Percentiles rank a stretch among this genome's conserved stretches.
Evolutionary conservation across 64 coral and sea anemone genomes (phyloP).

Genomic region (Anthopleura sola): DNA sequence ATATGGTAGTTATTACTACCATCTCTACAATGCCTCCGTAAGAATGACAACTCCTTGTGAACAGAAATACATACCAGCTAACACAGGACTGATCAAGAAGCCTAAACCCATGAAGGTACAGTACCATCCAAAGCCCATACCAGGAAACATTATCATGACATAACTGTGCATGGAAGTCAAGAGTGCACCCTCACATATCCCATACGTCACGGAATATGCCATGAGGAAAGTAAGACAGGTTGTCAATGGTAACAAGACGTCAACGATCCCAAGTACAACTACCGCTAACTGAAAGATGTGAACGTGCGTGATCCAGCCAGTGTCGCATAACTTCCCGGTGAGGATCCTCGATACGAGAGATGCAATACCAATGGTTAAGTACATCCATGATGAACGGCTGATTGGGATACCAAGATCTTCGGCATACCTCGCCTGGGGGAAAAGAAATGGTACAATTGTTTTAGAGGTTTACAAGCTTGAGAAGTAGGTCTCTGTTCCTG

Average conservation of each 20-base stretch:
- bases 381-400: slow-evolving; percentile 13
- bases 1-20: no score
- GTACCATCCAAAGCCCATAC: slow-evolving; percentile 5
- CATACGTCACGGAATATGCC: not conserved
- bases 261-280: not conserved
- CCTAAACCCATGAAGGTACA: not conserved
- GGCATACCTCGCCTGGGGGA: not conserved
- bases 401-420: slow-evolving; percentile 4
- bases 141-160: not conserved
- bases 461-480: no score
- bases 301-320: not conserved
- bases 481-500: no score
- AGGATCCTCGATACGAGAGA: slow-evolving; percentile 13
- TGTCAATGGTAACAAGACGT: not conserved
- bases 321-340: not conserved
- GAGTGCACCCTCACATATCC: not conserved
- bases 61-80: not conserved
- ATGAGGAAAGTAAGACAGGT: not conserved
- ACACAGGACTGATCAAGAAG: not conserved
- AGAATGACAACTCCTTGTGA: no score
- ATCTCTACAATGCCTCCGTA: no score
- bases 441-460: no score
- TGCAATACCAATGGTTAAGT: not conserved
- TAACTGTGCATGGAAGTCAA: not conserved
- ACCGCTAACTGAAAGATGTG: not conserved